Base-by-base conservation (phyloP, 2,888 invertebrate genomes). In the Minunthozetes semirufus region DNA sequence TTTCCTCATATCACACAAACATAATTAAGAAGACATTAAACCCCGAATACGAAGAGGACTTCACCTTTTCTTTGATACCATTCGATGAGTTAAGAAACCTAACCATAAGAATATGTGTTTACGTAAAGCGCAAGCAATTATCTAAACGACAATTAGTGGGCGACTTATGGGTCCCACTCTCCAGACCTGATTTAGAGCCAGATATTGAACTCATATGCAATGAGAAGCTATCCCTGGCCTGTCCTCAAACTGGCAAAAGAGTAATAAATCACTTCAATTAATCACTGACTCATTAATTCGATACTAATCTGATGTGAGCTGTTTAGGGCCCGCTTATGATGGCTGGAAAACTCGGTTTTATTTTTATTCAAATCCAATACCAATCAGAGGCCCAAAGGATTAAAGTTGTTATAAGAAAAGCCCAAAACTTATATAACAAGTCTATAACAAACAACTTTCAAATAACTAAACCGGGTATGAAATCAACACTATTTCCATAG, bases 351-450 rank as follows among this genome's bases (percentile, higher is more conserved):
- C 77, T 80, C 17, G 81, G 81, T 1, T 79, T 80, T 42, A 73
- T 81, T 22, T 80, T 80, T 59, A 77, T 81, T n/a, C 76, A 79
- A 17, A 76, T 81, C 0, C 80, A 80, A 72, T 80, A 80, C 66
- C 80, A 80, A 72, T 50, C 77, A 6, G 61, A 75, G 17, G 80
- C 80, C 9, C 78, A 79, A 53, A 74, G 81, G 70, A 75, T 81
- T 66, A 81, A 81, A 72, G 80, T 81, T 5, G 77, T 80, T 74
- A 77, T 81, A 15, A 72, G 80, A n/a, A 80, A 79, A 68, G 80
- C 80, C 0, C 76, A 78, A 17, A 78, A 80, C 53, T 77, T 81
- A 29, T 80, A 80, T 0, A 78, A 78, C 72, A 59, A 50, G 66
- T 72, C 46, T 22, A 38, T 27, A 59, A 59, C 27, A n/a, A 68